Evolutionary conservation across 2,888 invertebrate species (phyloP).

Genomic region (Orthonychiurus folsomi): DNA sequence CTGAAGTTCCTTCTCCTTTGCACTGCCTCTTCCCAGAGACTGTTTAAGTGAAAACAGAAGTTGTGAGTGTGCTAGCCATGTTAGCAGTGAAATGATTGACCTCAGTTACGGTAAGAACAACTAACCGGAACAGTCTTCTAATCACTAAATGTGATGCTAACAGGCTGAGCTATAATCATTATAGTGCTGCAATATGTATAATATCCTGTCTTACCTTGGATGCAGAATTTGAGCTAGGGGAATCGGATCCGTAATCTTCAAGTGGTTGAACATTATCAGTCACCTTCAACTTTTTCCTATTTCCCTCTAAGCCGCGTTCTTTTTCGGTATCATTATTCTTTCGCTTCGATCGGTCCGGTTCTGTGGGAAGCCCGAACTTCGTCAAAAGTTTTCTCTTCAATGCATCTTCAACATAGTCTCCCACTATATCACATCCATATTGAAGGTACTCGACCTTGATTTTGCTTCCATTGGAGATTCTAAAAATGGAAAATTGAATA

Average conservation of each 20-base stretch:
- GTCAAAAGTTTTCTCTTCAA: conserved; percentile 56
- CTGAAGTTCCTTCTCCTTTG: conserved; percentile 31
- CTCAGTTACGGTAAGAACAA: background rate
- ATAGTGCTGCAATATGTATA: too few relatives aligned
- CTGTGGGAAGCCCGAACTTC: conserved; percentile 58
- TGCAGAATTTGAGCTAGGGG: background rate
- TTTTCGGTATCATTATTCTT: conserved; percentile 21
- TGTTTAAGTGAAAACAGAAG: background rate
- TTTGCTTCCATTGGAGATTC: background rate
- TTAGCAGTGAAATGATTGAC: too few relatives aligned
- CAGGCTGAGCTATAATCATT: background rate
- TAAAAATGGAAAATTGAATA: too few relatives aligned
- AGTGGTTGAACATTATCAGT: conserved; percentile 26
- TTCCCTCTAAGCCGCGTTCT: conserved; percentile 15
- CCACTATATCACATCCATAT: conserved; percentile 69
- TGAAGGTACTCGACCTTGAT: conserved; percentile 49
- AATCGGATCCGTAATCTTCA: conserved; percentile 34
- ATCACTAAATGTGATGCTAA: background rate
- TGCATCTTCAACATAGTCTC: conserved; percentile 65
- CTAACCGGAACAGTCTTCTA: background rate
- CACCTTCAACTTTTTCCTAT: conserved; percentile 27
- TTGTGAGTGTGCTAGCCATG: too few relatives aligned
- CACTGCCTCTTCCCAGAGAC: conserved; percentile 10
- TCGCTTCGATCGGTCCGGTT: conserved; percentile 41
- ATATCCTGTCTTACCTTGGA: conserved; percentile 18